A percentile compares a stretch with the other conserved stretches of the same genome.
These are phyloP conservation scores for Ligdia adustata DNA, from an alignment of 2,888 invertebrate species.

Conservation along the genomic window DNA sequence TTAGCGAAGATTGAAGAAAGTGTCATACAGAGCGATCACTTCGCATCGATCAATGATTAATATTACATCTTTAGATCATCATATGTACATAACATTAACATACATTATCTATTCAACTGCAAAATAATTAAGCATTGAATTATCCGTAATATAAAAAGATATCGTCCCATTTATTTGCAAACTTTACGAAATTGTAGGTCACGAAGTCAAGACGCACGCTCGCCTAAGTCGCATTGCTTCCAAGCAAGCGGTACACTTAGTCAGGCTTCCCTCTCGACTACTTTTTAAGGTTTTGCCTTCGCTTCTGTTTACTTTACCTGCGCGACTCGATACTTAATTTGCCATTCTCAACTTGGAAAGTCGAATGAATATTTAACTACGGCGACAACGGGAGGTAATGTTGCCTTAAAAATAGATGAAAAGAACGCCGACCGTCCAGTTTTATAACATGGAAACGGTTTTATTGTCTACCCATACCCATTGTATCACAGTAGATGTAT, in stretches of 20 bases:
- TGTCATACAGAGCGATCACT: too few relatives aligned
- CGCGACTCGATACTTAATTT: constrained; percentile 19
- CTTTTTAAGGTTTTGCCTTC: constrained; percentile 34
- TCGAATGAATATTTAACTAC: constrained; percentile 14
- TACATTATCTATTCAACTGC: too few relatives aligned
- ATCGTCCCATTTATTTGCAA: too few relatives aligned
- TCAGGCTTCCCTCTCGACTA: constrained; percentile 38
- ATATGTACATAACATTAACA: too few relatives aligned
- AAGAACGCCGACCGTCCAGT: neutral
- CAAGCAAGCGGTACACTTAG: constrained; percentile 39
- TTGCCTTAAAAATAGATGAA: neutral
- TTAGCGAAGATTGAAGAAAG: too few relatives aligned
- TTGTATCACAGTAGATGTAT: too few relatives aligned
- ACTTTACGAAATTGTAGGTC: constrained; percentile 33
- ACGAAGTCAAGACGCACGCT: constrained; percentile 27
- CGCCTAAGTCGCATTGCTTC: constrained; percentile 28
- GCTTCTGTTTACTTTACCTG: constrained; percentile 31
- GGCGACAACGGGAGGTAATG: constrained; percentile 5
- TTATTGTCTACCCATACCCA: too few relatives aligned
- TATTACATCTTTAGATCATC: too few relatives aligned
- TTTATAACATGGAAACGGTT: too few relatives aligned
- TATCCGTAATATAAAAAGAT: too few relatives aligned
- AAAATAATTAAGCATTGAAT: too few relatives aligned
- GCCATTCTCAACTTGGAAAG: constrained; percentile 14
- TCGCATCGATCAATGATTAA: too few relatives aligned